Conservation (phyloP, 2,797 vertebrate species). For the Tamandua tetradactyla region DNA sequence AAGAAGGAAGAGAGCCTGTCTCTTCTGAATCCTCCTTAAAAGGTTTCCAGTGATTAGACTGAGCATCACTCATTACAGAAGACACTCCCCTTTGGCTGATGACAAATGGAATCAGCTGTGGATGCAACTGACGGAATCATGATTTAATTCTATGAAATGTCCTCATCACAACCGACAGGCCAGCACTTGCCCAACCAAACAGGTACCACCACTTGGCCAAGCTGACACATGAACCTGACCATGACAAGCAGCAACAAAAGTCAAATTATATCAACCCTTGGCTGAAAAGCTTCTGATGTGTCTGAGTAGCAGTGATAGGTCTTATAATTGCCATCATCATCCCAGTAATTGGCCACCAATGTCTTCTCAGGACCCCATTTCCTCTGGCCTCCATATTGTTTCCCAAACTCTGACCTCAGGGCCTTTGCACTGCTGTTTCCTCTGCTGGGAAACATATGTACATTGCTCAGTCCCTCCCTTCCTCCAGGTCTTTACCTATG, state of each 20-base stretch:
- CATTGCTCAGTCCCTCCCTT: not conserved
- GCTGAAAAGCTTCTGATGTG: not conserved
- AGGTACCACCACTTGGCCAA: too few species aligned
- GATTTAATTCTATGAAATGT: too few species aligned
- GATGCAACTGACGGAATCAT: too few species aligned
- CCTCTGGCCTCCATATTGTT: not conserved
- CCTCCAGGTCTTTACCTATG: not conserved
- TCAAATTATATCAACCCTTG: not conserved
- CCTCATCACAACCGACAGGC: too few species aligned
- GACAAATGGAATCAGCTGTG: too few species aligned
- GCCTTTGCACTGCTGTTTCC: slow-evolving; percentile 30
- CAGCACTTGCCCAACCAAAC: too few species aligned
- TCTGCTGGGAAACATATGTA: not conserved
- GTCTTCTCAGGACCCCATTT: not conserved
- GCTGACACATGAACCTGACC: too few species aligned
- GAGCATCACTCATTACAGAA: too few species aligned
- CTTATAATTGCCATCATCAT: not conserved
- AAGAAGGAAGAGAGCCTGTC: too few species aligned
- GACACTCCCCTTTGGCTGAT: too few species aligned
- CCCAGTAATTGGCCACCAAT: not conserved
- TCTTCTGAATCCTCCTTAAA: too few species aligned
- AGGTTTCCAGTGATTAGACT: too few species aligned
- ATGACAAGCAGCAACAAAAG: not conserved
- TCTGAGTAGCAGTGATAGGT: not conserved
- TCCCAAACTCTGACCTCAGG: not conserved